Percentiles rank a stretch among this genome's conserved stretches.
phyloP scores from a whole-genome alignment of 2,113 vertebrate genomes.

The Caranx ignobilis region DNA sequence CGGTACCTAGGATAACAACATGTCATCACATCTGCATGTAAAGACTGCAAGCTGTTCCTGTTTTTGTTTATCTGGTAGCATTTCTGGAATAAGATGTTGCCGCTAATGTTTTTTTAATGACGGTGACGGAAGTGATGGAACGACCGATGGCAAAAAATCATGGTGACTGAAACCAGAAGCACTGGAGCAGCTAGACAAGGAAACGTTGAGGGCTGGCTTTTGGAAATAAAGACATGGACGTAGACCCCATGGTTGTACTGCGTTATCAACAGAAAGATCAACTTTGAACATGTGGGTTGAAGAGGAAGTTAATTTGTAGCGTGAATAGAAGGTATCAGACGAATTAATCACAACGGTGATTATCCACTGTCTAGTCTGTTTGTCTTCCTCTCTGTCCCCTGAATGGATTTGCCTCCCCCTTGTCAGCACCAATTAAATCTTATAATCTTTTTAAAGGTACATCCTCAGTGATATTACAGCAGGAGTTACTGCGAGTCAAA shows the following conservation, averaged over 20 bases:
- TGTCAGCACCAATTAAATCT: background rate
- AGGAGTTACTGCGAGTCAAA: conserved; percentile 1
- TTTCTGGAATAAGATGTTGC: too few species aligned
- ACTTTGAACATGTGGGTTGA: too few species aligned
- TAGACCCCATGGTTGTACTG: background rate
- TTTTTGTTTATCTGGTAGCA: too few species aligned
- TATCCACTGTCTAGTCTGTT: background rate
- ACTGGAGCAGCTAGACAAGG: too few species aligned
- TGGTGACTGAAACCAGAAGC: too few species aligned
- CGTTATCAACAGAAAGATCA: background rate
- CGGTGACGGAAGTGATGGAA: too few species aligned
- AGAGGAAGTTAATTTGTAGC: background rate
- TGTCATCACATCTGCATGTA: background rate
- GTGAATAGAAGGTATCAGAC: background rate
- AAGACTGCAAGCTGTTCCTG: background rate
- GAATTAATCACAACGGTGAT: conserved; percentile 2
- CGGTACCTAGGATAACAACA: conserved; percentile 87
- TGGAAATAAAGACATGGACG: too few species aligned
- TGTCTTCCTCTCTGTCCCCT: background rate
- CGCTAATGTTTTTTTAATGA: too few species aligned
- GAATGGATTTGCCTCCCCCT: background rate
- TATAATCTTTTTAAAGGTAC: background rate
- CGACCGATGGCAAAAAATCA: too few species aligned
- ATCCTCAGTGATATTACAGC: background rate
- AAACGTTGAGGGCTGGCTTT: too few species aligned